Percentiles rank a stretch among this genome's conserved stretches.
Conservation (phyloP, 2,797 vertebrate genomes). For the Hypotaenidia philippensis region DNA sequence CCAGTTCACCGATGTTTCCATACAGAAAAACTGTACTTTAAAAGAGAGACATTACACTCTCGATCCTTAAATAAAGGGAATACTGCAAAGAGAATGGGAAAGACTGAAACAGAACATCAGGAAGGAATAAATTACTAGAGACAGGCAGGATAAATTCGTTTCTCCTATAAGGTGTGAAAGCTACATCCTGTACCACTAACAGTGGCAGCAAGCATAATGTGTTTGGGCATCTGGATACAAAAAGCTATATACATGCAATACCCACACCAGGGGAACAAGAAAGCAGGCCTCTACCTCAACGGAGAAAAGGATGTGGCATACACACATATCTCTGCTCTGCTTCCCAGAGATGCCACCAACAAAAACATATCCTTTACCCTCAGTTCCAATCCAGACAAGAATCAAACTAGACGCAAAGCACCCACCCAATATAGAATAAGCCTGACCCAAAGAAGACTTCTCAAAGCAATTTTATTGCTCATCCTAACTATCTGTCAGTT, state of each 20-base stretch:
- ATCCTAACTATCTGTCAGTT: not conserved
- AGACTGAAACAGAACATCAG: not conserved
- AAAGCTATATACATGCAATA: accelerated
- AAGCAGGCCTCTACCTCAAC: not conserved
- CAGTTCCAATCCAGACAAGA: not conserved
- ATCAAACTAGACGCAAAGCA: not conserved
- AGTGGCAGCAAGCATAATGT: not conserved
- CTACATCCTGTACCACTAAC: not conserved
- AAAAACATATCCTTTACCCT: too few relatives aligned
- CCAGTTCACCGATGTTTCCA: not conserved
- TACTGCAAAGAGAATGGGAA: not conserved
- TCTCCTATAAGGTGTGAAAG: accelerated
- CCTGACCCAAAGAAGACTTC: not conserved
- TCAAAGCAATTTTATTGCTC: not conserved
- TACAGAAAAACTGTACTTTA: not conserved
- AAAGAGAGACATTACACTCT: not conserved
- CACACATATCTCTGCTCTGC: not conserved
- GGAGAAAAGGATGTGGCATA: not conserved
- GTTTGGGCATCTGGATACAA: not conserved
- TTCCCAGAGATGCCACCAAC: accelerated
- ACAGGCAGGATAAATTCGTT: not conserved
- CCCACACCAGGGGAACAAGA: not conserved
- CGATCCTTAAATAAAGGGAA: not conserved
- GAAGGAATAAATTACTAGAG: not conserved
- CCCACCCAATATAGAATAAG: not conserved